phyloP scores from a whole-genome alignment of 2,888 invertebrate genomes.

The Yponomeuta evonymella region DNA sequence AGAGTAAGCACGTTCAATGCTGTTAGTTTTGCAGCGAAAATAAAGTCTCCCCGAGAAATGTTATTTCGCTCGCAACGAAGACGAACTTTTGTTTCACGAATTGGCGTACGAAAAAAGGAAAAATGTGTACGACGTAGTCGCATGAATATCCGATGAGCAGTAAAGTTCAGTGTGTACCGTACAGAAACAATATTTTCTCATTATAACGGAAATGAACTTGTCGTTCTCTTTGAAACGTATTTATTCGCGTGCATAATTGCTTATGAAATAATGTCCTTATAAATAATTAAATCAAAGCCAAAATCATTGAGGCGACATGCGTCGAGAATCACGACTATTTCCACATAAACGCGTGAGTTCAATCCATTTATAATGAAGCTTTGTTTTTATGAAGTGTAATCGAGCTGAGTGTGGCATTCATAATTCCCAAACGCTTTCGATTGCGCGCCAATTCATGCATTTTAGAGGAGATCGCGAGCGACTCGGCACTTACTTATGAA shows the following conservation, averaged over 20 bases:
- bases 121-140: neutral
- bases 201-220: neutral
- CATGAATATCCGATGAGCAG: neutral
- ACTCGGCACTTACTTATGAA: neutral
- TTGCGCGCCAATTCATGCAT: neutral
- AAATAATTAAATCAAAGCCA: conserved; percentile 28
- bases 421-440: neutral
- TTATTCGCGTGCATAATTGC: conserved; percentile 8
- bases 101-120: neutral
- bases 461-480: neutral
- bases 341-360: neutral
- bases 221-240: neutral
- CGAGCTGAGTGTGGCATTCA: neutral
- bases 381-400: conserved; percentile 2
- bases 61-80: neutral
- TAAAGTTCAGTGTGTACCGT: neutral
- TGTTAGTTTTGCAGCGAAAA: neutral
- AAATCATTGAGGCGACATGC: neutral
- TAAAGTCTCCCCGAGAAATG: neutral
- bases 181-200: neutral
- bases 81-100: neutral
- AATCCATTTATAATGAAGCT: neutral
- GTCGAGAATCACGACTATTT: neutral
- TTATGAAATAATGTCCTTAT: conserved; percentile 34
- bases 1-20: neutral